Conservation (phyloP, 2,888 invertebrate genomes). For the Marasmarcha lunaedactyla region DNA sequence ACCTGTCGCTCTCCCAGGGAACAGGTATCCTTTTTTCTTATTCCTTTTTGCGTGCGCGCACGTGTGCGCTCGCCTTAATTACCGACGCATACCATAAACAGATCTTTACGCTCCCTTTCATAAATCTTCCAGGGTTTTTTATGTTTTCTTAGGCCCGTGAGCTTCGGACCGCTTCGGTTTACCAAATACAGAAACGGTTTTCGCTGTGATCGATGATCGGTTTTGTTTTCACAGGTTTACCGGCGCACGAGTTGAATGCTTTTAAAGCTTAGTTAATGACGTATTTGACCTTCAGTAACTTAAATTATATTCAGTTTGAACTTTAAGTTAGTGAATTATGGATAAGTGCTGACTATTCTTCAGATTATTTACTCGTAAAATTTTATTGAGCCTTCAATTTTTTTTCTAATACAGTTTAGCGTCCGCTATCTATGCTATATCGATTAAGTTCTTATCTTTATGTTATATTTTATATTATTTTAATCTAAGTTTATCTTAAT, state of each 20-base stretch:
- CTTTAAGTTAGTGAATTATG: too few relatives aligned
- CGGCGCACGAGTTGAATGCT: constrained; percentile 35
- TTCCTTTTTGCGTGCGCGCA: constrained; percentile 61
- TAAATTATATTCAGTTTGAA: constrained; percentile 4
- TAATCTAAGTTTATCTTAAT: too few relatives aligned
- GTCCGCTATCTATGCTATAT: too few relatives aligned
- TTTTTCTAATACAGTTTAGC: too few relatives aligned
- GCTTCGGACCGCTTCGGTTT: constrained; percentile 55
- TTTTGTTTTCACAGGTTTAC: constrained; percentile 59
- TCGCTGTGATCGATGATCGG: constrained; percentile 51
- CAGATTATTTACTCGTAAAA: too few relatives aligned
- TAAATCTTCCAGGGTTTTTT: constrained; percentile 60
- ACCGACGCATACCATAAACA: constrained; percentile 71
- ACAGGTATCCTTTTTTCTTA: constrained; percentile 64
- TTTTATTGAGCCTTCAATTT: too few relatives aligned
- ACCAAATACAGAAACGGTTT: constrained; percentile 26
- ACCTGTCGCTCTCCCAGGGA: constrained; percentile 59
- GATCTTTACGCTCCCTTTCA: constrained; percentile 71
- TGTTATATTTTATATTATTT: too few relatives aligned
- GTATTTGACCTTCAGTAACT: constrained; percentile 29
- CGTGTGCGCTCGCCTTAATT: constrained; percentile 68
- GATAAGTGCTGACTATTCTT: too few relatives aligned
- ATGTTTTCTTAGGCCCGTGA: constrained; percentile 62
- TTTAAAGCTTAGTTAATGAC: constrained; percentile 25
- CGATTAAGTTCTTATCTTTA: too few relatives aligned